Base-by-base conservation (phyloP, 2,888 invertebrate species). In the Allolobophora icterica region DNA sequence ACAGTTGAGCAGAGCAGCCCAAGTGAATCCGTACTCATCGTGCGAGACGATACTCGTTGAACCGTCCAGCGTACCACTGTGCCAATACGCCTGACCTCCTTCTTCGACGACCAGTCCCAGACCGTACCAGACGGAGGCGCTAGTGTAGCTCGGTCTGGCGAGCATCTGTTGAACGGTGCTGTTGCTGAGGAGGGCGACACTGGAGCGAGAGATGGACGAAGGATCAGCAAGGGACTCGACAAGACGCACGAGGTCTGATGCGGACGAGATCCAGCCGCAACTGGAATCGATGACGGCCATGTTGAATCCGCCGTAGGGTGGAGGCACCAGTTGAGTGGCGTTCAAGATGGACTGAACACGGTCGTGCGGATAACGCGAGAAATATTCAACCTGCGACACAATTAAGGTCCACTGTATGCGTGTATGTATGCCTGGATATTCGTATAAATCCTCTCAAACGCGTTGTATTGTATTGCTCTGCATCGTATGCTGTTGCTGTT, bases 61-160 rank as follows among this genome's bases (percentile, higher is more conserved):
- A 0, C 95, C 95, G 52, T 94, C 94, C 93, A 95, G 94, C 15
- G 93, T 93, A 0, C 95, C 94, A 19, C 94, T 94, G 92, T 95
- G 95, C 91, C 94, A 94, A 92, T 93, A 94, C 8, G 93, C 52
- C 84, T 89, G 40, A 5, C 94, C 94, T 40, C 90, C 91, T 83
- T 94, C 94, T 91, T 94, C 94, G 19, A 94, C 93, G 90, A 94
- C 94, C 89, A 94, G 91, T 19, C 95, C 95, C 90, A 94, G 91
- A 0, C 95, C 94, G 92, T 95, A 90, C 90, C 90, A 90, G 30
- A 90, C 90, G 40, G 90, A 90, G 21, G 90, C 71, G 45, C 24
- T 90, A 8, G 90, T 38, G 84, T 90, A 90, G 17, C 17, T 21
- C 21, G 92, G 92, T 42, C 89, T 90, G 13, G 52, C 83, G 24